phyloP scores from a whole-genome alignment of 2,113 vertebrate genomes.

The Cnemophilus loriae region DNA sequence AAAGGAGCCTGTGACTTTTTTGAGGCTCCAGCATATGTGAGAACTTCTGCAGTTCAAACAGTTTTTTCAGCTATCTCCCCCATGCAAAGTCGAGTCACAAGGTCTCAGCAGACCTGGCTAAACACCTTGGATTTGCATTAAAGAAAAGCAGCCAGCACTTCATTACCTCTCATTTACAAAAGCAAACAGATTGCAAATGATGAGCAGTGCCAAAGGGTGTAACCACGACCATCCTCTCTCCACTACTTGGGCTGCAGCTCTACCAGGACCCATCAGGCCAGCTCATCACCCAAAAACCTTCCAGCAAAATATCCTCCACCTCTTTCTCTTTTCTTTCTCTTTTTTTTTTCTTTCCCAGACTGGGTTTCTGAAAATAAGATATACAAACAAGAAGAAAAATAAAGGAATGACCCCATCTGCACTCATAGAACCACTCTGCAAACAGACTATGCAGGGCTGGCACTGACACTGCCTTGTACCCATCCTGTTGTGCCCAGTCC shows the following conservation, averaged over 20 bases:
- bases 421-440: not conserved
- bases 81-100: not conserved
- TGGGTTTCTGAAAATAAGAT: not conserved
- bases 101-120: not conserved
- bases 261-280: not conserved
- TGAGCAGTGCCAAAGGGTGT: rapidly evolving
- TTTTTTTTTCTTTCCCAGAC: not conserved
- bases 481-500: not conserved
- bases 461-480: not conserved
- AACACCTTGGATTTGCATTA: not conserved
- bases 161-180: not conserved
- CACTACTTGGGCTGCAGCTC: not conserved
- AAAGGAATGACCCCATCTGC: rapidly evolving
- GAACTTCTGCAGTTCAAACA: not conserved
- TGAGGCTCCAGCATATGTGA: not conserved
- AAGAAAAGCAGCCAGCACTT: not conserved
- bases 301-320: not conserved
- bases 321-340: not conserved
- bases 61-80: not conserved
- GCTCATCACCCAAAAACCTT: not conserved
- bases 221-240: not conserved
- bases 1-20: not conserved
- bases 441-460: not conserved
- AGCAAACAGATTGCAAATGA: not conserved
- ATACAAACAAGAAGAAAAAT: not conserved